A percentile compares a stretch with the other conserved stretches of the same genome.
These are phyloP conservation scores for Euplexia lucipara DNA, from an alignment of 2,888 invertebrate species.

Conservation along the genomic window DNA sequence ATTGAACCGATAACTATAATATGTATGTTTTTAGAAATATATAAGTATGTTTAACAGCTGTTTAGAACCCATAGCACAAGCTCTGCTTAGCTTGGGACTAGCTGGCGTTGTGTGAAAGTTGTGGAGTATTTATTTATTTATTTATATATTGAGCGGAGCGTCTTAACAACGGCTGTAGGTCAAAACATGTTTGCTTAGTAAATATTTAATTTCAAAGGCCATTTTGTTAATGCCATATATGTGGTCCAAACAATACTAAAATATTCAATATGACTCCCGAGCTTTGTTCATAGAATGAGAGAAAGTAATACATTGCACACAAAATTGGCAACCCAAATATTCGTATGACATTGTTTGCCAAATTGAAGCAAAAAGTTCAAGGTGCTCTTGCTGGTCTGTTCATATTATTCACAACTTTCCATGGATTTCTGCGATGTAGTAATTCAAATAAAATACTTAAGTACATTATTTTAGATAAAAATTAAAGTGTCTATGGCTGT, in stretches of 20 bases:
- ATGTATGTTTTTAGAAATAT: too few relatives aligned
- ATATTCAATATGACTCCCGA: slow-evolving; percentile 17
- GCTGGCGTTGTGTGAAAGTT: too few relatives aligned
- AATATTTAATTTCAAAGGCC: slow-evolving; percentile 11
- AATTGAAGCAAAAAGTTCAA: slow-evolving; percentile 44
- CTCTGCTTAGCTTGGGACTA: too few relatives aligned
- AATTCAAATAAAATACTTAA: not conserved
- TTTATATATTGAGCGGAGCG: not conserved
- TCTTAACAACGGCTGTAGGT: not conserved
- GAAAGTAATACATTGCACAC: slow-evolving; percentile 19
- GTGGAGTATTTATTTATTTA: too few relatives aligned
- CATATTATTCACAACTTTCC: not conserved
- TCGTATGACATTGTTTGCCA: slow-evolving; percentile 24
- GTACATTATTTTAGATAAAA: not conserved
- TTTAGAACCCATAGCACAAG: too few relatives aligned
- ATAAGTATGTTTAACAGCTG: too few relatives aligned
- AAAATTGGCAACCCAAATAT: slow-evolving; percentile 31
- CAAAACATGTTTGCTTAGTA: not conserved
- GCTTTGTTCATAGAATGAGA: not conserved
- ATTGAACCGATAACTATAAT: too few relatives aligned
- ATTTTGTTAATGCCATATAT: slow-evolving; percentile 19
- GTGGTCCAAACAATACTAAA: slow-evolving; percentile 1
- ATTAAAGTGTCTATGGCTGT: too few relatives aligned
- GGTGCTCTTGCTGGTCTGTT: slow-evolving; percentile 5
- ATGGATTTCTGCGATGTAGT: not conserved